Evolutionary conservation across 2,888 invertebrate species (phyloP).

Genomic region (Conus canariensis): DNA sequence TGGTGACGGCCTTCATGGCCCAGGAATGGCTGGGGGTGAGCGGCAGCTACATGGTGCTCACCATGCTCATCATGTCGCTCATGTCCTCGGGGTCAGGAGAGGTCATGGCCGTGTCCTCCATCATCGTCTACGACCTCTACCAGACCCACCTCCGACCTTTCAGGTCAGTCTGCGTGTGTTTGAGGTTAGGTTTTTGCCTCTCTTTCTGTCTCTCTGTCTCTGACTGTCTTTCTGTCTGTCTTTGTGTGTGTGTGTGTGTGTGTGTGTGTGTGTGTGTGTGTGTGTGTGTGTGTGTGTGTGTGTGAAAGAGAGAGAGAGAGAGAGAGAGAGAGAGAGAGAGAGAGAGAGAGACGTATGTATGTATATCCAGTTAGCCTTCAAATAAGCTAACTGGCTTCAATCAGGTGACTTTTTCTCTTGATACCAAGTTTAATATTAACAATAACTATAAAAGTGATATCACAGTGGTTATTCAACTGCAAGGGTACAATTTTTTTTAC

Average conservation of each 20-base stretch:
- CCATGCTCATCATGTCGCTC: slow-evolving; percentile 69
- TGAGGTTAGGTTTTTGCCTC: background rate
- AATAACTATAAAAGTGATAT: no score
- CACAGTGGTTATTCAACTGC: no score
- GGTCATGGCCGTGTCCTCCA: slow-evolving; percentile 75
- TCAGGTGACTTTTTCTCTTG: no score
- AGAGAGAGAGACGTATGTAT: no score
- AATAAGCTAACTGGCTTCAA: no score
- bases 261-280: background rate
- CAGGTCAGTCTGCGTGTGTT: slow-evolving; percentile 55
- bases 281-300: background rate
- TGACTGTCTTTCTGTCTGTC: background rate
- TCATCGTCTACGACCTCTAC: slow-evolving; percentile 73
- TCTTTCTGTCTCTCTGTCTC: background rate
- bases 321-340: no score
- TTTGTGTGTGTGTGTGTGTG: background rate
- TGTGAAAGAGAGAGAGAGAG: no score
- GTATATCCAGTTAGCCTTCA: no score
- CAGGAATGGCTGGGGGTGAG: slow-evolving; percentile 60
- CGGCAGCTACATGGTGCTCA: slow-evolving; percentile 66
- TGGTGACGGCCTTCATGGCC: slow-evolving; percentile 68
- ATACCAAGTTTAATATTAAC: no score
- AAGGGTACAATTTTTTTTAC: no score
- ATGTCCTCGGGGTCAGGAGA: slow-evolving; percentile 73
- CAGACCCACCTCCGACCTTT: slow-evolving; percentile 70